Evolutionary conservation across 1,140 invertebrate genomes (phyloP), one percentile per base, ranked within the genome.

Genomic region (Asobara japonica): DNA sequence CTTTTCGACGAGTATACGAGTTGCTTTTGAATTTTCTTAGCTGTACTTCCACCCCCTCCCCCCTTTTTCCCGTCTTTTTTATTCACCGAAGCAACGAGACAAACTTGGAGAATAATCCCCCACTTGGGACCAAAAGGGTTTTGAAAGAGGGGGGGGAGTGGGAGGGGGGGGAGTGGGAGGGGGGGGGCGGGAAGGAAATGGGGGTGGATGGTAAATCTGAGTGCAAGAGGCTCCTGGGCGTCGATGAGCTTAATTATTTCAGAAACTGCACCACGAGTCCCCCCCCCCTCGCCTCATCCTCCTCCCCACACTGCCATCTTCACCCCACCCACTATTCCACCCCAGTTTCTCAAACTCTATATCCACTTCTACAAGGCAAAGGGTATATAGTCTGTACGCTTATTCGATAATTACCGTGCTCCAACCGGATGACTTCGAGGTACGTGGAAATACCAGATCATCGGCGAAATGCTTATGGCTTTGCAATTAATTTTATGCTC

Each of bases 41-140:
- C 10, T 60, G 79, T 72, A n/a, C n/a, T n/a, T n/a, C n/a, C n/a
- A n/a, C n/a, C n/a, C n/a, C n/a, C n/a, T 75, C 72, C 20, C 25
- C 11, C 10, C 27, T 29, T 36, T 20, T 27, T 10, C 16, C 36
- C 10, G 79, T 80, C 78, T 80, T 82, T 80, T 77, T 77, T 76
- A 70, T 74, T 80, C 76, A 69, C 33, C 77, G 72, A 78, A 78
- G 82, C 79, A 79, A 78, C 77, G 66, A 71, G 60, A 68, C 69
- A 69, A 79, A 79, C 78, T 33, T 75, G 70, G 76, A 75, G 78
- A 78, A 80, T 80, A 80, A 80, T 80, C 77, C 75, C 76, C 71
- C 60, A 69, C 68, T 69, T 48, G 65, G 51, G 30, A 33, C 22
- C 18, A 13, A 27, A 61, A 38, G 22, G 48, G 41, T 36, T 20